phyloP scores from a whole-genome alignment of 2,888 invertebrate genomes.

The Notodonta dromedarius region DNA sequence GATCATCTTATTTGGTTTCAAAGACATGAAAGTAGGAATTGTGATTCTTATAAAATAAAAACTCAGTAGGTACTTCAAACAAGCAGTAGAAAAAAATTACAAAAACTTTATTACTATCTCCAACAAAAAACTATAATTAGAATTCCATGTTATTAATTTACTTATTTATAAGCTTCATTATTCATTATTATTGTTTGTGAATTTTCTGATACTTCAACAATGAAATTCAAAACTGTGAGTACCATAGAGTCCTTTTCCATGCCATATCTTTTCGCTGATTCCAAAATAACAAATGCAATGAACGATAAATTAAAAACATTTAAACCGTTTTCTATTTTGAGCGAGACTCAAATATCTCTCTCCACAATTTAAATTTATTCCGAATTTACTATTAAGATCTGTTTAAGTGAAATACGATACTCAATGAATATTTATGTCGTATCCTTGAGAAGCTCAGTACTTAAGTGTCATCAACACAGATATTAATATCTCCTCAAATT shows the following conservation, averaged over 20 bases:
- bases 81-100: too few species aligned
- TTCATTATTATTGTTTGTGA: neutral
- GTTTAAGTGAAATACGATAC: neutral
- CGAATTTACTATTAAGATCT: neutral
- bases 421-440: slow-evolving; percentile 1
- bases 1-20: too few species aligned
- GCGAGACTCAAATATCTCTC: neutral
- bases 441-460: neutral
- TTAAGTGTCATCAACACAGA: neutral
- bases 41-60: too few species aligned
- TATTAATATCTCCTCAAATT: neutral
- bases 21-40: too few species aligned
- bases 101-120: neutral
- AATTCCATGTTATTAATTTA: neutral
- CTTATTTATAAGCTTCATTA: neutral
- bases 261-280: neutral
- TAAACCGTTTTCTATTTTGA: neutral
- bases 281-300: neutral
- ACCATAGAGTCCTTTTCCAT: neutral
- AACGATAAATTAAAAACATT: neutral
- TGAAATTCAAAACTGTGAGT: neutral
- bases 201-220: neutral
- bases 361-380: neutral
- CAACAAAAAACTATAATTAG: neutral
- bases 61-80: too few species aligned